A percentile compares a stretch with the other conserved stretches of the same genome.
phyloP scores from a whole-genome alignment of 2,113 vertebrate genomes.

The Ceuthmochares aereus region DNA sequence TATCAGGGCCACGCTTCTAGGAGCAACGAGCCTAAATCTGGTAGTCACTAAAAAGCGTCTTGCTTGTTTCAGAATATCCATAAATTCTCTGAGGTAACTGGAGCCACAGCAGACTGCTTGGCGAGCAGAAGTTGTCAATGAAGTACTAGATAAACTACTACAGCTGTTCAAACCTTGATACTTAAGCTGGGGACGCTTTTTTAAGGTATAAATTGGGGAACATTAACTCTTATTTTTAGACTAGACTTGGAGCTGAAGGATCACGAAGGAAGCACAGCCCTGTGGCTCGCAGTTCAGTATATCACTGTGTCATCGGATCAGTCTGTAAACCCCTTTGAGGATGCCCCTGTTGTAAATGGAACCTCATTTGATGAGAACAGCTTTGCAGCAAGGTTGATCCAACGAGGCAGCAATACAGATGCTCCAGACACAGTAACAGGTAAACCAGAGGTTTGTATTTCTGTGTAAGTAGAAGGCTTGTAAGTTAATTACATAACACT shows the following conservation, averaged over 20 bases:
- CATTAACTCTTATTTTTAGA: slow-evolving; percentile 72
- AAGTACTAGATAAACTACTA: background rate
- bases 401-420: slow-evolving; percentile 92
- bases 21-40: background rate
- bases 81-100: background rate
- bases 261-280: slow-evolving; percentile 93
- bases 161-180: background rate
- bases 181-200: background rate
- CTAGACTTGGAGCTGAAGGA: slow-evolving; percentile 95
- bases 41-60: background rate
- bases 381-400: slow-evolving; percentile 92
- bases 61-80: background rate
- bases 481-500: background rate
- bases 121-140: background rate
- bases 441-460: slow-evolving; percentile 72
- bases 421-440: slow-evolving; percentile 88
- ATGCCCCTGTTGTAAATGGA: slow-evolving; percentile 89
- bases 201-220: background rate
- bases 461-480: background rate
- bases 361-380: slow-evolving; percentile 97
- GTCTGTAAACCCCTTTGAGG: slow-evolving; percentile 94
- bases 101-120: background rate
- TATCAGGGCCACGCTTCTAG: background rate
- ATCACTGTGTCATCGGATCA: slow-evolving; percentile 90
- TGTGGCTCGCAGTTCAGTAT: slow-evolving; percentile 96